A percentile compares a stretch with the other conserved stretches of the same genome.
Evolutionary conservation across 2,888 invertebrate species (phyloP).

Genomic region (Biston betularia): DNA sequence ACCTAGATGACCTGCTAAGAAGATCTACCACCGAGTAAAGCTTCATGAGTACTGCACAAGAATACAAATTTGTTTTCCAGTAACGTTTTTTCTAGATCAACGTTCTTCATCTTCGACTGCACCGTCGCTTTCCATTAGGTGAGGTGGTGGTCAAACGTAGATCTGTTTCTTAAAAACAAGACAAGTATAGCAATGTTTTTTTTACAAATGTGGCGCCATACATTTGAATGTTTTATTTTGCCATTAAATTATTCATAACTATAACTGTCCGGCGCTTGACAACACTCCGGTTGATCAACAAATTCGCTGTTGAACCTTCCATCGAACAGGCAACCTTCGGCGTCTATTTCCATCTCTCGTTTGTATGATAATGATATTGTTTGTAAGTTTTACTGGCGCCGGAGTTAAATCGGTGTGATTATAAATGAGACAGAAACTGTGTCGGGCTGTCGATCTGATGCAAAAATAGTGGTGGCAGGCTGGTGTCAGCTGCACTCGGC

Average conservation of each 20-base stretch:
- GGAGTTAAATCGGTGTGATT: not conserved
- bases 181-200: not conserved
- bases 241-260: not conserved
- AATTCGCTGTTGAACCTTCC: constrained; percentile 13
- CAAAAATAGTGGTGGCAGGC: too few species aligned
- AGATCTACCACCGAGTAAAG: too few species aligned
- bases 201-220: not conserved
- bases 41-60: too few species aligned
- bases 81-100: too few species aligned
- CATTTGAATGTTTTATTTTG: not conserved
- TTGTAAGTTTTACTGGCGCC: constrained; percentile 14
- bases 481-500: too few species aligned
- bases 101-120: too few species aligned
- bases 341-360: constrained; percentile 16
- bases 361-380: constrained; percentile 25
- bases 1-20: too few species aligned
- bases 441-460: not conserved
- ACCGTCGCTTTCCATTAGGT: too few species aligned
- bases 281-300: not conserved
- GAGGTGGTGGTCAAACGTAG: too few species aligned
- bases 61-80: too few species aligned
- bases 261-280: constrained; percentile 4
- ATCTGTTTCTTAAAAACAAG: too few species aligned
- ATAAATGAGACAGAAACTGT: not conserved
- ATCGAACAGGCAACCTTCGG: constrained; percentile 19